These are phyloP conservation scores for Carpatolechia fugitivella DNA, from an alignment of 2,888 invertebrate genomes.

Conservation along the genomic window DNA sequence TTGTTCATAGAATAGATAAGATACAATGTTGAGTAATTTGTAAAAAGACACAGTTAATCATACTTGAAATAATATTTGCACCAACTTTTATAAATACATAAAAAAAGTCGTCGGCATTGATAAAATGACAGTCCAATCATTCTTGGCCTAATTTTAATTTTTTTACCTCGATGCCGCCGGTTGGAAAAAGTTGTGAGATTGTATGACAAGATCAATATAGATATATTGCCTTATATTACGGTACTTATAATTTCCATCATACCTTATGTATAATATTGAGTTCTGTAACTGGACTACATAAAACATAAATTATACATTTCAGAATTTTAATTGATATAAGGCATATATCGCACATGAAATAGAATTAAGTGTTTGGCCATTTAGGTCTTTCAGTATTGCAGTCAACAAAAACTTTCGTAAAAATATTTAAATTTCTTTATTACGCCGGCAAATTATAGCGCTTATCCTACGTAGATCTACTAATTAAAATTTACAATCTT, in stretches of 20 bases:
- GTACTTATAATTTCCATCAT: no score
- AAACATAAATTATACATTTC: background rate
- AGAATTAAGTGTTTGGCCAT: no score
- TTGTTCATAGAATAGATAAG: no score
- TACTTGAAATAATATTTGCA: no score
- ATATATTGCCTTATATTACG: background rate
- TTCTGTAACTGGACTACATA: no score
- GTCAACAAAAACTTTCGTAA: no score
- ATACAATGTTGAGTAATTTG: no score
- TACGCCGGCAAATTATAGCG: background rate
- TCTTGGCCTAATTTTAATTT: constrained; percentile 14
- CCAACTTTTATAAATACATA: background rate
- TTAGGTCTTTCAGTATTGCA: no score
- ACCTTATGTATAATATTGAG: no score
- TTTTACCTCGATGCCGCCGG: background rate
- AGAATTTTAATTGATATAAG: no score
- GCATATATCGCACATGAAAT: no score
- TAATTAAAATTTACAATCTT: constrained; percentile 6
- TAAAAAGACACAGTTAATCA: no score
- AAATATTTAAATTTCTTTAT: background rate
- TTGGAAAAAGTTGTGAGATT: constrained; percentile 2
- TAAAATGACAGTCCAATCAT: constrained; percentile 14
- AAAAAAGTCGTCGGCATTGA: constrained; percentile 1
- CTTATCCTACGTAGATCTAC: background rate
- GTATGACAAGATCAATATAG: constrained; percentile 4